These are phyloP conservation scores for Diadema setosum DNA, from an alignment of 35 echinoderm and acorn worm genomes.

Conservation along the genomic window DNA sequence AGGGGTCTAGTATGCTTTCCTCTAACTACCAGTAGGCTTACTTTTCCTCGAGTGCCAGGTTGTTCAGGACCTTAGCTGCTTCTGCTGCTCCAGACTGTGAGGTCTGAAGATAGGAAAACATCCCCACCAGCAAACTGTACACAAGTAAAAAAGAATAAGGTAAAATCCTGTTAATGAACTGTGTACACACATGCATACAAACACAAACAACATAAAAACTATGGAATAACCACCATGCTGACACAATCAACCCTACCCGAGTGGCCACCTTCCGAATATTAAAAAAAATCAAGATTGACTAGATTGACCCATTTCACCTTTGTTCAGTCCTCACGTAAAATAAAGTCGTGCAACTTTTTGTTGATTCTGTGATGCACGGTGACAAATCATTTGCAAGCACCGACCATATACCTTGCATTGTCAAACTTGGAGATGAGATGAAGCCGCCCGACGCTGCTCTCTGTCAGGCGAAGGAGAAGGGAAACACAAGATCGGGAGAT, in stretches of 20 bases:
- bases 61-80: constrained; percentile 49
- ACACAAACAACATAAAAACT: too few species aligned
- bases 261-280: too few species aligned
- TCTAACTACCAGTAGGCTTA: constrained; percentile 30
- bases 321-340: too few species aligned
- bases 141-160: neutral
- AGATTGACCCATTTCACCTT: too few species aligned
- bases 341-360: too few species aligned
- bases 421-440: constrained; percentile 56
- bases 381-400: too few species aligned
- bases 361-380: too few species aligned
- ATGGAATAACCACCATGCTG: too few species aligned
- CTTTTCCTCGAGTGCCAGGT: constrained; percentile 45
- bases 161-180: neutral
- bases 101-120: constrained; percentile 49
- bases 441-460: constrained; percentile 16
- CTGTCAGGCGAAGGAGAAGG: constrained; percentile 60
- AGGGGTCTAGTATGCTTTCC: too few species aligned
- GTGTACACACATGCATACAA: neutral
- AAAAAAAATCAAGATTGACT: too few species aligned
- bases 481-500: constrained; percentile 11
- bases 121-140: constrained; percentile 24
- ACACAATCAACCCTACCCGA: too few species aligned
- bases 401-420: constrained; percentile 11
- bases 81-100: constrained; percentile 27